Evolutionary conservation across 92 coral and sea anemone species (phyloP).

Genomic region (Heteractis magnifica): DNA sequence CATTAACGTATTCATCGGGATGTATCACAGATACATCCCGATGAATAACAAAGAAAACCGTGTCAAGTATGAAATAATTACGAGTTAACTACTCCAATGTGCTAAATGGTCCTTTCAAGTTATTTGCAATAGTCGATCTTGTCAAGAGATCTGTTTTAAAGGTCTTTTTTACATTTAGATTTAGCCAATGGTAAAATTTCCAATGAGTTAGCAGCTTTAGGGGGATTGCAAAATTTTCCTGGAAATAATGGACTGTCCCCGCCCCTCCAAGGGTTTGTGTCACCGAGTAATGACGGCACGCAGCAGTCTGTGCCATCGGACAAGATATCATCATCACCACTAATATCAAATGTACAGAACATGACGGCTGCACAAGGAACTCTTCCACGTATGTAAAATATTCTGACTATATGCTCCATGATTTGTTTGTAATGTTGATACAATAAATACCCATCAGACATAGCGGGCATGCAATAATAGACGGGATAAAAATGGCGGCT

Average conservation of each 20-base stretch:
- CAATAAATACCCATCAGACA: too few relatives aligned
- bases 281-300: slow-evolving; percentile 33
- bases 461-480: too few relatives aligned
- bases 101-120: neutral
- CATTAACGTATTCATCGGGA: too few relatives aligned
- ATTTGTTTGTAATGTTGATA: too few relatives aligned
- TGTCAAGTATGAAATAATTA: too few relatives aligned
- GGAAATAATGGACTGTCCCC: slow-evolving; percentile 14
- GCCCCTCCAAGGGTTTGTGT: slow-evolving; percentile 36
- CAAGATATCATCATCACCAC: neutral
- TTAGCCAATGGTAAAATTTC: slow-evolving; percentile 38
- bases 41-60: too few relatives aligned
- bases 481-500: too few relatives aligned
- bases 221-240: slow-evolving; percentile 7
- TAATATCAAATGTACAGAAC: slow-evolving; percentile 24
- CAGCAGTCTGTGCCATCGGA: slow-evolving; percentile 29
- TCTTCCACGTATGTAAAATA: slow-evolving; percentile 21
- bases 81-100: neutral
- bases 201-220: slow-evolving; percentile 40
- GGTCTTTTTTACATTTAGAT: neutral
- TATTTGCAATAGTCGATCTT: neutral
- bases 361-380: slow-evolving; percentile 15
- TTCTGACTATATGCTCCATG: too few relatives aligned
- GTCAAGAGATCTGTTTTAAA: neutral
- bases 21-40: too few relatives aligned